A percentile compares a stretch with the other conserved stretches of the same genome.
These are phyloP conservation scores for Pelmatolapia mariae DNA, from an alignment of 2,113 vertebrate genomes.

Conservation along the genomic window DNA sequence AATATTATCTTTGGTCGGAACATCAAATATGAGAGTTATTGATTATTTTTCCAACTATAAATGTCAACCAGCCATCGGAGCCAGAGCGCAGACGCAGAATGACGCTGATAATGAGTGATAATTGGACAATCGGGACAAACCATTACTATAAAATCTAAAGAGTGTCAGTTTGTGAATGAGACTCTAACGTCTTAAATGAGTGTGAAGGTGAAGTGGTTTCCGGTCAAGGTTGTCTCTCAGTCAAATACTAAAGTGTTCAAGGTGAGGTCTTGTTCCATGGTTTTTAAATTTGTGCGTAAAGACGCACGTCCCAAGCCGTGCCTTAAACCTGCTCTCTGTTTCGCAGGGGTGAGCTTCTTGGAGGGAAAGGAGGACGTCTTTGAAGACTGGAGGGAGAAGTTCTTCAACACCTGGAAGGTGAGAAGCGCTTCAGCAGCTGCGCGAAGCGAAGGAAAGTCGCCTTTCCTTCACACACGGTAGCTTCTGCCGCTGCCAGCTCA, in stretches of 20 bases:
- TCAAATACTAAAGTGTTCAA: neutral
- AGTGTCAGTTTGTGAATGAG: neutral
- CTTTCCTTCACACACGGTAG: neutral
- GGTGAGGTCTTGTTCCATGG: neutral
- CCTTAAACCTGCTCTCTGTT: neutral
- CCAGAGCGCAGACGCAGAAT: neutral
- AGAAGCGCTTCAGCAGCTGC: neutral
- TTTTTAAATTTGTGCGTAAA: neutral
- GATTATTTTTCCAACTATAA: neutral
- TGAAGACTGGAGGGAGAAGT: slow-evolving; percentile 86
- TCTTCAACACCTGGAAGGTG: slow-evolving; percentile 93
- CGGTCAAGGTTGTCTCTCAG: neutral
- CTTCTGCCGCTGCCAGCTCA: neutral
- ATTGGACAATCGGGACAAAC: neutral
- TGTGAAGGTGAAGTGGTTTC: neutral
- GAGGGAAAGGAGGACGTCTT: slow-evolving; percentile 87
- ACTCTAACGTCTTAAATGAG: neutral
- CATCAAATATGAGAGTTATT: neutral
- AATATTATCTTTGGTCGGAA: neutral
- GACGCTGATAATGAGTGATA: neutral
- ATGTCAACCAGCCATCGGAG: neutral
- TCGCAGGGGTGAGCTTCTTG: slow-evolving; percentile 83
- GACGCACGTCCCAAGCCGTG: neutral
- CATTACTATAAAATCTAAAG: neutral
- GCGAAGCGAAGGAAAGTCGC: slow-evolving; percentile 12